Base-by-base conservation (phyloP, 2,113 vertebrate genomes). In the Ammodytes marinus region DNA sequence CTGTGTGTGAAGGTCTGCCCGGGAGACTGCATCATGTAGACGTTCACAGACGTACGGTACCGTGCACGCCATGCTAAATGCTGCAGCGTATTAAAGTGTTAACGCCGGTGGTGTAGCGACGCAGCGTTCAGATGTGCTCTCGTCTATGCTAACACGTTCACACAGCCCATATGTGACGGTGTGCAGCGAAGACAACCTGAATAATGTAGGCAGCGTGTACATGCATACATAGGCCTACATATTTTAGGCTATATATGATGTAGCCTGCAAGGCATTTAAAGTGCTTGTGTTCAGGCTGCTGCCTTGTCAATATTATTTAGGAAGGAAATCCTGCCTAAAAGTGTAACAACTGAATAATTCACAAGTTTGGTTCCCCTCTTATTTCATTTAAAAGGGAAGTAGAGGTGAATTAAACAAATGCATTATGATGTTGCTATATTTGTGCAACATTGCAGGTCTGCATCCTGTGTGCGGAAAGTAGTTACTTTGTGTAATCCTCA, bases 1-100 rank as follows among this genome's bases (percentile, higher is more conserved):
- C 27, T 27, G 27, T 27, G 27, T 50, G 73, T 40, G 71, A 67
- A 75, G 89, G 68, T 89, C 58, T 67, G 2, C 17, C 76, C 35
- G 49, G 61, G 84, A 72, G 78, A 82, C 69, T 77, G 91, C 89
- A 85, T 80, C 88, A 55, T 61, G 81, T 19, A 10, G 80, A 43
- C 27, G 10, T 69, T 42, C 58, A 71, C 76, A n/a, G 10, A 15
- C 7, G 57, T 8, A 58, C 70, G 11, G 55, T 47, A 1, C 17
- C 17, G 6, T 37, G 12, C 35, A 52, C 35, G 60, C 83, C 1
- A 27, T 13, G 79, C 78, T 59, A 7, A 58, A 78, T 69, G 80
- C 86, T 45, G 86, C 82, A 43, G 49, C 67, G 40, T 15, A 35
- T 12, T 7, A 4, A 35, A 35, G 63, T 58, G 75, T 43, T 58